These are phyloP conservation scores for Lanistes nyassanus DNA, from an alignment of 1,140 invertebrate species.

Conservation along the genomic window DNA sequence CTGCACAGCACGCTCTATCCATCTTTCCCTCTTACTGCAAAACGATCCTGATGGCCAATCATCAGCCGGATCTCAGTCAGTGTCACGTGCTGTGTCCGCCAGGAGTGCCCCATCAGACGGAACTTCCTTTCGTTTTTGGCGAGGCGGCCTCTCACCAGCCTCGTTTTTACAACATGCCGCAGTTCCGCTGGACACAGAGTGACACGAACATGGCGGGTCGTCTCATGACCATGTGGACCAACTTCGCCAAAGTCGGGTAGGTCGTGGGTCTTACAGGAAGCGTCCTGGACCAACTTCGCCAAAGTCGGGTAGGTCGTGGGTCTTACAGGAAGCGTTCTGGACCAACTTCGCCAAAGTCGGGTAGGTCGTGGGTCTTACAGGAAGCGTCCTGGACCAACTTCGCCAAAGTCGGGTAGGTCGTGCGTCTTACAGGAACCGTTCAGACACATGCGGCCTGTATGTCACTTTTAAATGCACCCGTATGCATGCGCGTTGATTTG, in stretches of 20 bases:
- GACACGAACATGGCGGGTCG: not conserved
- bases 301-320: not conserved
- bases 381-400: slow-evolving; percentile 10
- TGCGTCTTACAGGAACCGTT: too few relatives aligned
- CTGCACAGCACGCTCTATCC: too few relatives aligned
- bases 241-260: not conserved
- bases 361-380: too few relatives aligned
- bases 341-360: slow-evolving; percentile 3
- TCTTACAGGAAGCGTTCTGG: too few relatives aligned
- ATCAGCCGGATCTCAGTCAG: too few relatives aligned
- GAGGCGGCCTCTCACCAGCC: not conserved
- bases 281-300: slow-evolving; percentile 6
- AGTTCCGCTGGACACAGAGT: not conserved
- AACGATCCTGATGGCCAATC: too few relatives aligned
- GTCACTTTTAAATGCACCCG: too few relatives aligned
- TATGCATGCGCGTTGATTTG: too few relatives aligned
- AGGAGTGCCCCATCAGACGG: not conserved
- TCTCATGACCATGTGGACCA: slow-evolving; percentile 3
- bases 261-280: too few relatives aligned
- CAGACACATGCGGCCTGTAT: too few relatives aligned
- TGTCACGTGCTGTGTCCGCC: too few relatives aligned
- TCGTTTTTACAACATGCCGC: not conserved
- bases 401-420: not conserved
- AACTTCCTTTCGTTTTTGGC: not conserved
- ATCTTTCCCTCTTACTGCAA: too few relatives aligned